Base-by-base conservation (phyloP, 2,888 invertebrate species). In the Sinohyriopsis cumingii region DNA sequence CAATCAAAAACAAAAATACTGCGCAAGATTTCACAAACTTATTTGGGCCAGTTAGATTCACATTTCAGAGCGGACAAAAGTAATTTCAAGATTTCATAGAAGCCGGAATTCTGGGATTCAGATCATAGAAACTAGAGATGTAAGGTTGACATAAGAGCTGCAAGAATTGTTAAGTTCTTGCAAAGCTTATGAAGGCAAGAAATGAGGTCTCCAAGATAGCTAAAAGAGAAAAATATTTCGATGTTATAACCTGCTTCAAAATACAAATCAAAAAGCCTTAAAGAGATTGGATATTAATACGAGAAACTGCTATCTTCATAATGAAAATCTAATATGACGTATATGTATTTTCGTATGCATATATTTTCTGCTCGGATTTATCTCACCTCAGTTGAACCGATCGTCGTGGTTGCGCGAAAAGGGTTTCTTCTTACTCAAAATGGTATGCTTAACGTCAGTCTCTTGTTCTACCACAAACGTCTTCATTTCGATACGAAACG, bases 221-320 rank as follows among this genome's bases (percentile, higher is more conserved):
- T 33, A 33, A 33, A 33, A 24, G 25, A 5, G 15, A 69, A 12
- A 57, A 62, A 3, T 18, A 57, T 6, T 24, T n/a, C 15, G 25
- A n/a, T 53, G 59, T 53, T 24, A 54, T 73, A 19, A 55, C 59
- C 24, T 73, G 73, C 60, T n/a, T 73, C 53, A 24, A 53, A 53
- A 70, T 73, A 53, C 54, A n/a, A 18, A 53, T 73, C 24, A 68
- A 62, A 22, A 28, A 65, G 7, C 45, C 54, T 9, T 69, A 70
- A 55, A 62, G n/a, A 6, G 62, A 70, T n/a, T 73, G 68, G 70
- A 54, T 72, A 6, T 54, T 62, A 55, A 59, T 72, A 12, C 6
- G 63, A 9, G 68, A 66, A 22, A 66, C 69, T 25, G 72, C 60
- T 2, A 66, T 72, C n/a, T 69, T 56, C 7, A 33, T 1, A 33